phyloP scores from a whole-genome alignment of 2,797 vertebrate genomes.

The Eulemur albifrons region DNA sequence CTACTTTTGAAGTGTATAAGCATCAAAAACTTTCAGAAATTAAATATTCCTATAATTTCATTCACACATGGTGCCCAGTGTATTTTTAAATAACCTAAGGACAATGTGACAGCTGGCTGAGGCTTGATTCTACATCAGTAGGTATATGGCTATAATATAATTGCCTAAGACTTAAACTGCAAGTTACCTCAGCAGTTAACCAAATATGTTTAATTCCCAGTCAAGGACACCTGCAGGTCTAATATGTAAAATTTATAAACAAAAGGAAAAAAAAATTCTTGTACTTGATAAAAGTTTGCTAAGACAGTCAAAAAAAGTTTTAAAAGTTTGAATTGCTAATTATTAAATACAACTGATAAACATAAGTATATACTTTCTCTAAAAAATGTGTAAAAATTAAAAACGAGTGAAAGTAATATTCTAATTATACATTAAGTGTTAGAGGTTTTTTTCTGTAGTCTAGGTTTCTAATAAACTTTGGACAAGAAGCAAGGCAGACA shows the following conservation, averaged over 20 bases:
- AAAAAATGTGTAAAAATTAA: not conserved
- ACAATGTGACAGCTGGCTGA: not conserved
- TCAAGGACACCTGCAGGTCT: not conserved
- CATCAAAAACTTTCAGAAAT: not conserved
- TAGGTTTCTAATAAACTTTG: constrained; percentile 5
- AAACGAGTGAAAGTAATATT: not conserved
- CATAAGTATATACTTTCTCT: not conserved
- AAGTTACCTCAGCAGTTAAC: not conserved
- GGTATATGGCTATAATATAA: not conserved
- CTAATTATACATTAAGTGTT: not conserved
- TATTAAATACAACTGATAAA: not conserved
- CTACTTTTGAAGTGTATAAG: not conserved
- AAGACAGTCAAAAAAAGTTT: not conserved
- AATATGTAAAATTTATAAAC: not conserved
- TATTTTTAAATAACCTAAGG: not conserved
- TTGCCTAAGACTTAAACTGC: not conserved
- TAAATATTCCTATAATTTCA: not conserved
- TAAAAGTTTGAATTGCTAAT: not conserved
- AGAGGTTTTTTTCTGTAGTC: not conserved
- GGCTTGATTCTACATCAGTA: not conserved
- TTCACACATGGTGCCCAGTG: not conserved
- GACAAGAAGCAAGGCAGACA: constrained; percentile 4
- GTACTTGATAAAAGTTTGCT: not conserved
- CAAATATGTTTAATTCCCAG: not conserved
- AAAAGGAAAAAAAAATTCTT: not conserved